These are phyloP conservation scores for Pangasius sanitwongsei DNA, from an alignment of 2,797 vertebrate genomes.

Conservation along the genomic window DNA sequence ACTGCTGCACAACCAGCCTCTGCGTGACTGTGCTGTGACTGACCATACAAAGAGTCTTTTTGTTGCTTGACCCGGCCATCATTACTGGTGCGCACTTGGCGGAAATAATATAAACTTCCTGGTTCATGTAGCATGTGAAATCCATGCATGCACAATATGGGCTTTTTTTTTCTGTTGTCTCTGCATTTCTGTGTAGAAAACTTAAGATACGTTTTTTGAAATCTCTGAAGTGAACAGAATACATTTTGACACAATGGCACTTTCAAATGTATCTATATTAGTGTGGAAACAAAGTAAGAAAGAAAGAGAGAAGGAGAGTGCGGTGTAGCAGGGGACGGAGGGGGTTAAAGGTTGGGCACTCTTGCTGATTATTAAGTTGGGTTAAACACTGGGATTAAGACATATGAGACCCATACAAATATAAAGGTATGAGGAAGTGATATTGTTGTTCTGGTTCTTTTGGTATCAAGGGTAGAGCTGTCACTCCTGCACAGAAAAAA, in stretches of 20 bases:
- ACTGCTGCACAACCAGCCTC: slow-evolving; percentile 5
- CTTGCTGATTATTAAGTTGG: slow-evolving; percentile 12
- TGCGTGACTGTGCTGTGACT: not conserved
- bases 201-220: not conserved
- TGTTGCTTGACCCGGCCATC: slow-evolving; percentile 2
- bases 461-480: not conserved
- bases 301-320: not conserved
- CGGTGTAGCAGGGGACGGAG: not conserved
- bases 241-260: not conserved
- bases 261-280: not conserved
- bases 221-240: not conserved
- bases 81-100: not conserved
- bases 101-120: slow-evolving; percentile 12
- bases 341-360: not conserved
- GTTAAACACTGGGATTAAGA: slow-evolving; percentile 19
- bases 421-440: slow-evolving; percentile 10
- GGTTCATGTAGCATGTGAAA: not conserved
- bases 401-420: not conserved
- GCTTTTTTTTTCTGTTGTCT: not conserved
- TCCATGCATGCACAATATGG: not conserved
- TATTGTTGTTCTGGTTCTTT: not conserved
- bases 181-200: not conserved
- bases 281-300: not conserved
- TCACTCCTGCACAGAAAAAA: not conserved
- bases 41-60: not conserved